Base-by-base conservation (phyloP, 1,140 invertebrate species). In the Linepithema humile region DNA sequence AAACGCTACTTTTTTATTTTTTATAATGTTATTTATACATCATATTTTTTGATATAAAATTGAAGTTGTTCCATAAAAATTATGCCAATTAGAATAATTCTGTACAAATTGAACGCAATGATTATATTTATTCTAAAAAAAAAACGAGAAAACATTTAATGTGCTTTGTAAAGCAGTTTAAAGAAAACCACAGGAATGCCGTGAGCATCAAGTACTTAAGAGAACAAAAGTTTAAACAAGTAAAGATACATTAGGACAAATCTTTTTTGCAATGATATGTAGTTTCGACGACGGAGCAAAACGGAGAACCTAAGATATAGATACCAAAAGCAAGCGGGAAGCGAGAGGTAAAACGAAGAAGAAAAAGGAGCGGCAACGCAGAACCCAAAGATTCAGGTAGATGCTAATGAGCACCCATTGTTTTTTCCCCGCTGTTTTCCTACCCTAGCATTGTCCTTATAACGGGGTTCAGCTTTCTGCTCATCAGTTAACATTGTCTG, bases 401-500 rank as follows among this genome's bases (percentile, higher is more conserved):
- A 91, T 89, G 83, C 87, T 91, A 91, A 91, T 91, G 83, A 69
- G 82, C 62, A 55, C 77, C 90, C 69, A 91, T 91, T 91, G 87
- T 91, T 91, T 91, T 88, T 90, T 75, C 72, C 84, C 84, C 83
- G 45, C 74, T 84, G 80, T 87, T 90, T 89, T 86, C 70, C 86
- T 73, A 35, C 60, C 35, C 73, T n/a, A 10, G 83, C 85, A 89
- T 85, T 88, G 88, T 89, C 78, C 87, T 87, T 84, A 82, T 87
- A 83, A 85, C 72, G 77, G 17, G 74, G 77, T 65, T 74, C 64
- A 23, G 48, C 60, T 82, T 59, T 26, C 23, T 50, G 73, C 59
- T 90, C 88, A 90, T 90, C 88, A 90, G 88, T 90, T 90, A 90
- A 89, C 88, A 87, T 90, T 90, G 88, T 89, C 64, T 83, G 77